Percentiles rank a stretch among this genome's conserved stretches.
These are phyloP conservation scores for Struthidea cinerea DNA, from an alignment of 2,113 vertebrate genomes.

Conservation along the genomic window DNA sequence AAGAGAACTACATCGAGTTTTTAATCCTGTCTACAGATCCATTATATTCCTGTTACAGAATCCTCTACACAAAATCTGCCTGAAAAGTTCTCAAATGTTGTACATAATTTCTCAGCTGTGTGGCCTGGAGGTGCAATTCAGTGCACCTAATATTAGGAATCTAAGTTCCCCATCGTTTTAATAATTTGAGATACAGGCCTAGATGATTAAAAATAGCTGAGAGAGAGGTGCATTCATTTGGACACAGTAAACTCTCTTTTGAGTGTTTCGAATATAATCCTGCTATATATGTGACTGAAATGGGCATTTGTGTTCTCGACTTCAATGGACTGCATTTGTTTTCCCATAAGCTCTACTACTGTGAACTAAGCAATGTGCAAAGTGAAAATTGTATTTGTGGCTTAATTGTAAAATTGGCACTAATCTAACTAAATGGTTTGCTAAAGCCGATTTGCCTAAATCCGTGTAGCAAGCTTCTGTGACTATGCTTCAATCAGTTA, in stretches of 20 bases:
- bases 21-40: background rate
- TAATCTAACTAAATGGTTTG: background rate
- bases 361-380: background rate
- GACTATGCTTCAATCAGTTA: background rate
- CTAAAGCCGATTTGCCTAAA: background rate
- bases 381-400: background rate
- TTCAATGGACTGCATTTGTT: background rate
- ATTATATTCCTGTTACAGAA: background rate
- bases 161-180: background rate
- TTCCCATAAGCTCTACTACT: background rate
- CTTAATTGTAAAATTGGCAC: background rate
- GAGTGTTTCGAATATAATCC: background rate
- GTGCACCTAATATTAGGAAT: background rate
- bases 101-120: background rate
- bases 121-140: background rate
- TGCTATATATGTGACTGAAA: background rate
- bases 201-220: background rate
- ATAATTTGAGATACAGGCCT: background rate
- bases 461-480: background rate
- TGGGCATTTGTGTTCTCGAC: background rate
- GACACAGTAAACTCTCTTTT: background rate
- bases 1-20: background rate
- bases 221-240: background rate
- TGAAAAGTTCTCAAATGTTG: background rate
- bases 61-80: background rate